Conservation (phyloP, 2,113 vertebrate genomes). For the Furnarius figulus region DNA sequence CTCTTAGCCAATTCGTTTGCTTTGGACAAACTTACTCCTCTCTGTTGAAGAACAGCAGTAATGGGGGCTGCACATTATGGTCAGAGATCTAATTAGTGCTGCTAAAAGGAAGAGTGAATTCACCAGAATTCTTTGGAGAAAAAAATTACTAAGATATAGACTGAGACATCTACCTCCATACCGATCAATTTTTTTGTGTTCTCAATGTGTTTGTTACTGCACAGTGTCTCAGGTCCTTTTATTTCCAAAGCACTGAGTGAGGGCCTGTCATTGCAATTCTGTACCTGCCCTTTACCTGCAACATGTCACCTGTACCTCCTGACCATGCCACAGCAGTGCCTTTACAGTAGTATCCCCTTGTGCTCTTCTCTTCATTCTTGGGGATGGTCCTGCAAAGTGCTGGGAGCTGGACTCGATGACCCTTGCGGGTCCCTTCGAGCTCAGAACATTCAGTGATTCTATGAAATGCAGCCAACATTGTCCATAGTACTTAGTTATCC, state of each 20-base stretch:
- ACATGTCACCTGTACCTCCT: not conserved
- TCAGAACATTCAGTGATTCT: not conserved
- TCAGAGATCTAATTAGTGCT: not conserved
- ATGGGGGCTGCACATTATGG: not conserved
- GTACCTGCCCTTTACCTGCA: not conserved
- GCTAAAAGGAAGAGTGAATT: not conserved
- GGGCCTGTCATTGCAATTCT: not conserved
- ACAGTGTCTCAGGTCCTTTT: not conserved
- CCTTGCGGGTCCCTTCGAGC: not conserved
- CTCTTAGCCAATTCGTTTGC: not conserved
- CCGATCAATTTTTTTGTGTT: not conserved
- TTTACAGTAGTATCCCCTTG: not conserved
- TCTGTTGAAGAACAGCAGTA: not conserved
- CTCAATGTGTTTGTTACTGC: not conserved
- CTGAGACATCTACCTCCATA: not conserved
- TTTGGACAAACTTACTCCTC: not conserved
- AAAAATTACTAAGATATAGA: not conserved
- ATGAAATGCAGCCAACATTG: not conserved
- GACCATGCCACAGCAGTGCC: not conserved
- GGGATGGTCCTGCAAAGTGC: not conserved
- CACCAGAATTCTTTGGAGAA: not conserved
- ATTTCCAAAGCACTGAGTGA: not conserved
- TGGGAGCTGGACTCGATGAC: not conserved
- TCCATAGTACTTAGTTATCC: not conserved
- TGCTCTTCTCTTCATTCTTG: not conserved